Conservation (phyloP, 2,797 vertebrate species). For the Chelon labrosus region DNA sequence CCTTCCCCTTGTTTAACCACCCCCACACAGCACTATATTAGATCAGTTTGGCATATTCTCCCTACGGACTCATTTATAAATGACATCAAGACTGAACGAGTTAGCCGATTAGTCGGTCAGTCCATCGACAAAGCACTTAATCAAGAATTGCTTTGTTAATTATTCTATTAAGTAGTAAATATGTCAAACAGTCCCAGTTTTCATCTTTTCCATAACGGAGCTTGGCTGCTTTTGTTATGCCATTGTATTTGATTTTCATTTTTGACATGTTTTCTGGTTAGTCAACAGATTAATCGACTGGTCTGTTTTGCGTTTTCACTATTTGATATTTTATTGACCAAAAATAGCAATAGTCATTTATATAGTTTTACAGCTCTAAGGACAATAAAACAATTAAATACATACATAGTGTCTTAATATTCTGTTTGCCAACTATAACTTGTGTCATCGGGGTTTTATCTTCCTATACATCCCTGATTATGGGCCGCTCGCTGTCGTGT, state of each 20-base stretch:
- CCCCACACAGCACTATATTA: slow-evolving; percentile 10
- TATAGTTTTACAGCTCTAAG: too few relatives aligned
- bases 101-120: neutral
- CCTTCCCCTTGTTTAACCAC: slow-evolving; percentile 33
- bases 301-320: neutral
- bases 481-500: slow-evolving; percentile 11
- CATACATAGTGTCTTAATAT: neutral
- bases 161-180: rapidly evolving
- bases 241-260: neutral
- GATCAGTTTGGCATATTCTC: neutral
- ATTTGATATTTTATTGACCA: neutral
- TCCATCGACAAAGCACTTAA: rapidly evolving
- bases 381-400: too few relatives aligned
- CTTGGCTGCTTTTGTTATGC: neutral
- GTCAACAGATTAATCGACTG: too few relatives aligned
- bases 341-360: neutral
- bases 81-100: neutral
- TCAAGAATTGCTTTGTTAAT: rapidly evolving
- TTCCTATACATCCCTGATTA: slow-evolving; percentile 19
- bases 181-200: neutral
- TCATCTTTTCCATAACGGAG: neutral
- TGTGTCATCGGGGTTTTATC: slow-evolving; percentile 15
- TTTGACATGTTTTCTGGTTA: too few relatives aligned
- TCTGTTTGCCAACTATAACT: slow-evolving; percentile 10
- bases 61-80: neutral